These are phyloP conservation scores for Virgularia gustaviana DNA, from an alignment of 92 coral and sea anemone species.

Conservation along the genomic window DNA sequence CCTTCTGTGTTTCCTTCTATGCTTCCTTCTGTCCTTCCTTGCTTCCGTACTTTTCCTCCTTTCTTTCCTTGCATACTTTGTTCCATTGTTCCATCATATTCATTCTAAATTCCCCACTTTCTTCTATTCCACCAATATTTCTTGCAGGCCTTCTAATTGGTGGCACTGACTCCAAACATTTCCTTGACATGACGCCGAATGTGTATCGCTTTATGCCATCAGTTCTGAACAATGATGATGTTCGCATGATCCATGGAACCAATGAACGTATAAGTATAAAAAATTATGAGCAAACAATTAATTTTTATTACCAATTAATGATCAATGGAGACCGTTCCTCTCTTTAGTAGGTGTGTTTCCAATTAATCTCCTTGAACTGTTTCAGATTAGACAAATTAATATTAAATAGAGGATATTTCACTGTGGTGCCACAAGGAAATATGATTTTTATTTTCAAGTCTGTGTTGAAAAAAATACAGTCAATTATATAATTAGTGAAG, in stretches of 20 bases:
- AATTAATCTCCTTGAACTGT: too few species aligned
- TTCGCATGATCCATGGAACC: slow-evolving; percentile 71
- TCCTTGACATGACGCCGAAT: slow-evolving; percentile 62
- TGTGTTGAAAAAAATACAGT: too few species aligned
- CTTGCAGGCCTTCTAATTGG: slow-evolving; percentile 79
- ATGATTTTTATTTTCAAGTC: too few species aligned
- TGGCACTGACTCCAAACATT: slow-evolving; percentile 79
- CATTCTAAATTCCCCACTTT: not conserved
- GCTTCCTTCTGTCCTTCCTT: too few species aligned
- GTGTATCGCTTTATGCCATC: slow-evolving; percentile 90
- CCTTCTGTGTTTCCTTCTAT: too few species aligned
- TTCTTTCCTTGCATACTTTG: not conserved
- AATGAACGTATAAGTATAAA: slow-evolving; percentile 80
- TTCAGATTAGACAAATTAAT: too few species aligned
- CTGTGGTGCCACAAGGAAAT: too few species aligned
- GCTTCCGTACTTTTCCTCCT: too few species aligned
- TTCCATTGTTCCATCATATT: not conserved
- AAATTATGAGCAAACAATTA: slow-evolving; percentile 82
- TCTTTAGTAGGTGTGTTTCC: slow-evolving; percentile 1
- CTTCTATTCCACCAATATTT: too few species aligned
- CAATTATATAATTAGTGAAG: too few species aligned
- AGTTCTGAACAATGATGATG: slow-evolving; percentile 56
- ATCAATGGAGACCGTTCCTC: slow-evolving; percentile 61
- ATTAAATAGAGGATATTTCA: too few species aligned
- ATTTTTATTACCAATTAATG: slow-evolving; percentile 81